phyloP scores from a whole-genome alignment of 35 echinoderm and acorn worm species.

The Ophiothrix spiculata region DNA sequence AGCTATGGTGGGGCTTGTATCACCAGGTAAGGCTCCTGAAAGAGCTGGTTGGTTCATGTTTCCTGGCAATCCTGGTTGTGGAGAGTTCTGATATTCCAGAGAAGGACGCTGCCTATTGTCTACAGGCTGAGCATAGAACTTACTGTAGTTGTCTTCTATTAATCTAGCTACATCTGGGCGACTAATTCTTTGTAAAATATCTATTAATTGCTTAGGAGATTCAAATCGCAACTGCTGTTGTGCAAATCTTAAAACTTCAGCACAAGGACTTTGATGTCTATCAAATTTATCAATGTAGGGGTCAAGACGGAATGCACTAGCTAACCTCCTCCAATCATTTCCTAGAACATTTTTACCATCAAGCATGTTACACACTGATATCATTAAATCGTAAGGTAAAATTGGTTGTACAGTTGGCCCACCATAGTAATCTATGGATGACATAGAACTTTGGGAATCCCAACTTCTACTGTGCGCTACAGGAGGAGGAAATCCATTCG shows the following conservation, averaged over 20 bases:
- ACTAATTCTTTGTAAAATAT: background rate
- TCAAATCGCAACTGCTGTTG: background rate
- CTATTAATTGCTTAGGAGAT: background rate
- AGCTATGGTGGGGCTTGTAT: background rate
- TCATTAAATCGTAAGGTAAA: background rate
- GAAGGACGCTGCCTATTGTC: background rate
- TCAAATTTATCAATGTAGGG: background rate
- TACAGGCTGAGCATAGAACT: background rate
- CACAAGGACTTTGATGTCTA: background rate
- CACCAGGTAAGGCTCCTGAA: background rate
- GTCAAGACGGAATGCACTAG: background rate
- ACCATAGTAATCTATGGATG: background rate
- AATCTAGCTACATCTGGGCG: background rate
- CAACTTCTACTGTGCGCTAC: background rate
- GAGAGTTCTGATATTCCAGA: background rate
- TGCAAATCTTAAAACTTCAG: background rate
- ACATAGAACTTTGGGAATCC: background rate
- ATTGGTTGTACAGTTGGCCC: background rate
- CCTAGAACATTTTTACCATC: background rate
- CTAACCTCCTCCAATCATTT: slow-evolving; percentile 5
- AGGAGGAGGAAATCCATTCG: too few species aligned
- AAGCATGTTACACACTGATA: background rate
- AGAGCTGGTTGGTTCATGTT: background rate
- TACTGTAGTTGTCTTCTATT: background rate
- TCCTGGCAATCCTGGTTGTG: background rate